Percentiles rank a stretch among this genome's conserved stretches.
phyloP scores from a whole-genome alignment of 2,888 invertebrate species.

The Kryphioiulus occultus region DNA sequence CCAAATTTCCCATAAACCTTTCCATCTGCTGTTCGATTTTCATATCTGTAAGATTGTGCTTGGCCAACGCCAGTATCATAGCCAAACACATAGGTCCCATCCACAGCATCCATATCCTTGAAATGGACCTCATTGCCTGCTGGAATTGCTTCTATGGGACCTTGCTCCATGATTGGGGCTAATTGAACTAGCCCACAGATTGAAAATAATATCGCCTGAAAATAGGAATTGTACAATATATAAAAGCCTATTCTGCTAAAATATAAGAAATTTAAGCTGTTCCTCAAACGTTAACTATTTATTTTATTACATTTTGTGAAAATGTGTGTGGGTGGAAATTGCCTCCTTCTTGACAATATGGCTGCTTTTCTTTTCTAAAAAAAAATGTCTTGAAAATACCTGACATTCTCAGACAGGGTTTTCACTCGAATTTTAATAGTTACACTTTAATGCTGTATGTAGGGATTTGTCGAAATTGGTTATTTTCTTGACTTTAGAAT shows the following conservation, averaged over 20 bases:
- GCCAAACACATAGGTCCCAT: slow-evolving; percentile 54
- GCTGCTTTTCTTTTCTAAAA: neutral
- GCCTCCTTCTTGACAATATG: neutral
- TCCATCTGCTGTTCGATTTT: slow-evolving; percentile 76
- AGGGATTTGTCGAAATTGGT: neutral
- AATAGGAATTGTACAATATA: neutral
- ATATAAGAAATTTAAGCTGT: too few species aligned
- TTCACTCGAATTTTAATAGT: neutral
- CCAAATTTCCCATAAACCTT: slow-evolving; percentile 84
- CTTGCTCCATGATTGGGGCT: slow-evolving; percentile 48
- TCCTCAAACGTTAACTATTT: too few species aligned
- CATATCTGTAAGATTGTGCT: slow-evolving; percentile 62
- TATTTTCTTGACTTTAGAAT: neutral
- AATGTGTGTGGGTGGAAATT: neutral
- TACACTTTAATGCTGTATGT: neutral
- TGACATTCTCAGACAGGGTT: neutral
- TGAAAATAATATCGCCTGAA: slow-evolving; percentile 45
- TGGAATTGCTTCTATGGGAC: slow-evolving; percentile 52
- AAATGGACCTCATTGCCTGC: slow-evolving; percentile 51
- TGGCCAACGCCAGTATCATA: slow-evolving; percentile 53
- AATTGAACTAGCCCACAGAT: neutral
- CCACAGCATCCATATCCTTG: slow-evolving; percentile 49
- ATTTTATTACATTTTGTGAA: neutral
- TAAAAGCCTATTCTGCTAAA: neutral
- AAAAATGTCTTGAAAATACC: neutral